Percentiles rank a stretch among this genome's conserved stretches.
Evolutionary conservation across 2,888 invertebrate species (phyloP).

Genomic region (Pasiphila rectangulata): DNA sequence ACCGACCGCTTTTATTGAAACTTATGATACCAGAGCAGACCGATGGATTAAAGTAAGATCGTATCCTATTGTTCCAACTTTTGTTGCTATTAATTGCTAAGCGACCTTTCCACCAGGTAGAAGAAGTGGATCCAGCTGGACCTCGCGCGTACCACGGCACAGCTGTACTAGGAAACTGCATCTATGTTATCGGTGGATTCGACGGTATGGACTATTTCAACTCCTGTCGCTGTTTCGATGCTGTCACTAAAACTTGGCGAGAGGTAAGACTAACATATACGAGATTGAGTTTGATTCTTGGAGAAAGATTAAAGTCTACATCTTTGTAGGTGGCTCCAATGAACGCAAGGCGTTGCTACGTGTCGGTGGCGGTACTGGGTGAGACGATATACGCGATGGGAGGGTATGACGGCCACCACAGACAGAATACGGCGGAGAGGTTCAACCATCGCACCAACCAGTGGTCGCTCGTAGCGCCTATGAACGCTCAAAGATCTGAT

Average conservation of each 20-base stretch:
- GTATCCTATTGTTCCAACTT: not conserved
- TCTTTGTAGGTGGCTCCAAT: conserved; percentile 86
- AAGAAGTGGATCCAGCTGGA: conserved; percentile 90
- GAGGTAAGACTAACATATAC: conserved; percentile 74
- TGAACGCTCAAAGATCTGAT: conserved; percentile 94
- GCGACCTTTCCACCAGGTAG: conserved; percentile 68
- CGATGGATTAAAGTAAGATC: conserved; percentile 87
- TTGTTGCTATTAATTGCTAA: conserved; percentile 15
- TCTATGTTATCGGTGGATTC: conserved; percentile 95
- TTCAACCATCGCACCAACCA: conserved; percentile 93
- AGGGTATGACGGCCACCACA: conserved; percentile 91
- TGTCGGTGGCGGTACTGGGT: conserved; percentile 89
- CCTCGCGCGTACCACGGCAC: conserved; percentile 97
- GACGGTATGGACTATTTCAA: conserved; percentile 95
- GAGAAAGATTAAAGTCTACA: not conserved
- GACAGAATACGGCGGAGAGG: conserved; percentile 92
- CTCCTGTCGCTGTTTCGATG: conserved; percentile 93
- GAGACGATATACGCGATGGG: conserved; percentile 93
- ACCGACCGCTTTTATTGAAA: conserved; percentile 90
- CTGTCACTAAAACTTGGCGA: conserved; percentile 90
- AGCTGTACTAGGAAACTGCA: conserved; percentile 90
- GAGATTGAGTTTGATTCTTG: not conserved
- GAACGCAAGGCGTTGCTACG: conserved; percentile 93
- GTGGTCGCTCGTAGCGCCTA: conserved; percentile 92
- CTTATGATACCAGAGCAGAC: conserved; percentile 94